Evolutionary conservation across 2,888 invertebrate genomes (phyloP).

Genomic region (Pseudolycoriella hygida): DNA sequence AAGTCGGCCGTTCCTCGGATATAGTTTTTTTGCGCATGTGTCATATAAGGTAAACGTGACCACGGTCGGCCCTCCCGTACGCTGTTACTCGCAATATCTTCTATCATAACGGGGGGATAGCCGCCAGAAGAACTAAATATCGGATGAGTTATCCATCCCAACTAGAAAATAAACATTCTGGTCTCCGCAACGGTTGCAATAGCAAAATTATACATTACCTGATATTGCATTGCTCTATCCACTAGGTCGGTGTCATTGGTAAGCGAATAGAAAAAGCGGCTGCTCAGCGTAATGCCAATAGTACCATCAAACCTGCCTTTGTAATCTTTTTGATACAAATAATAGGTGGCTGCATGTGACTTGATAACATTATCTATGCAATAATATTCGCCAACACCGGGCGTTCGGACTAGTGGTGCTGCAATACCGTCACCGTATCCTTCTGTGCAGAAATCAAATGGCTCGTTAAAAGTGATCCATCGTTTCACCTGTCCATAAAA

Average conservation of each 20-base stretch:
- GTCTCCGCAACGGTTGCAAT: background rate
- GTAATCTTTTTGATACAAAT: slow-evolving; percentile 25
- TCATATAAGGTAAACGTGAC: slow-evolving; percentile 31
- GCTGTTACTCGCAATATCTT: slow-evolving; percentile 27
- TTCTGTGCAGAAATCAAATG: slow-evolving; percentile 25
- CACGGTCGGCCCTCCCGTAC: slow-evolving; percentile 23
- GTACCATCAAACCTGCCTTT: background rate
- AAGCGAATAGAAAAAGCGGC: slow-evolving; percentile 16
- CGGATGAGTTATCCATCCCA: slow-evolving; percentile 31
- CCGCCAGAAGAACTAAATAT: slow-evolving; percentile 31
- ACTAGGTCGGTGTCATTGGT: slow-evolving; percentile 12
- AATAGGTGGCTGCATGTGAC: slow-evolving; percentile 35
- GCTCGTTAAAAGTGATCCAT: slow-evolving; percentile 43
- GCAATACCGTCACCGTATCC: slow-evolving; percentile 30
- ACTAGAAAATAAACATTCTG: slow-evolving; percentile 14
- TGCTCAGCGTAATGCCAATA: slow-evolving; percentile 13
- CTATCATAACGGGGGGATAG: slow-evolving; percentile 33
- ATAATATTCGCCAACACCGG: slow-evolving; percentile 31
- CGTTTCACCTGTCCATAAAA: slow-evolving; percentile 21
- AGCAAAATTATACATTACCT: slow-evolving; percentile 13
- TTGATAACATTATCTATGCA: slow-evolving; percentile 32
- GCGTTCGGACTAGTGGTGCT: slow-evolving; percentile 23
- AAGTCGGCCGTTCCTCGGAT: slow-evolving; percentile 17
- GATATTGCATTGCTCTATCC: slow-evolving; percentile 17
- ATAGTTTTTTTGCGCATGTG: slow-evolving; percentile 18